Base-by-base conservation (phyloP, 1,140 invertebrate species). In the Brachionus paranguensis region DNA sequence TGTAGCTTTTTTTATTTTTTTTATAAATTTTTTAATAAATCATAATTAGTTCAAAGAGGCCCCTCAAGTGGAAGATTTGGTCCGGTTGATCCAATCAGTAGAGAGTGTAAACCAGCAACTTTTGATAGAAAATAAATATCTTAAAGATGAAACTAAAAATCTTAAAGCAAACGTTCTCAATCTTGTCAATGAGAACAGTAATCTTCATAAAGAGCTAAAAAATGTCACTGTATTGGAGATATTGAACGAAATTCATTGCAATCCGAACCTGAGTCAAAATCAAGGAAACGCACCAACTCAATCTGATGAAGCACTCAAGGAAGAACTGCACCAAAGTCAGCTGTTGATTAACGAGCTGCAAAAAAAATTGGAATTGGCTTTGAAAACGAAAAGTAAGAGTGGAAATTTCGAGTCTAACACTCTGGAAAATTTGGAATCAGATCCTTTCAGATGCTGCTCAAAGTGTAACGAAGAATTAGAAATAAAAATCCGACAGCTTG, bases 191-290 rank as follows among this genome's bases (percentile, higher is more conserved):
- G 78, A 81, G 43, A 81, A 64, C n/a, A 45, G 7, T 11, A 11
- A 12, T 14, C 53, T 81, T 10, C 53, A 64, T 64, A 60, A 68
- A 64, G 78, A 81, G 41, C 29, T 81, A 2, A 81, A 81, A 81
- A 81, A 81, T 27, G 78, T 55, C n/a, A 81, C 78, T 27, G 78
- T 81, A 0, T 47, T 64, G 53, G 78, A 81, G 45, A 81, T 81
- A 20, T 47, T 81, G 41, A 64, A 43, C 27, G 78, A 76, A 64
- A 33, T 81, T 47, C 78, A 68, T 17, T 17, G 14, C 5, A 72
- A 72, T 45, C 68, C 43, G 29, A 76, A 50, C 20, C 14, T 76
- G 11, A 64, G 29, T 12, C 53, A 47, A 12, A 81, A 64, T 41
- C 33, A 81, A 14, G 10, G 2, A 14, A 60, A 81, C 64, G 10